Evolutionary conservation across 2,113 vertebrate genomes (phyloP), one percentile per base, ranked within the genome.

Genomic region (Otis tarda): DNA sequence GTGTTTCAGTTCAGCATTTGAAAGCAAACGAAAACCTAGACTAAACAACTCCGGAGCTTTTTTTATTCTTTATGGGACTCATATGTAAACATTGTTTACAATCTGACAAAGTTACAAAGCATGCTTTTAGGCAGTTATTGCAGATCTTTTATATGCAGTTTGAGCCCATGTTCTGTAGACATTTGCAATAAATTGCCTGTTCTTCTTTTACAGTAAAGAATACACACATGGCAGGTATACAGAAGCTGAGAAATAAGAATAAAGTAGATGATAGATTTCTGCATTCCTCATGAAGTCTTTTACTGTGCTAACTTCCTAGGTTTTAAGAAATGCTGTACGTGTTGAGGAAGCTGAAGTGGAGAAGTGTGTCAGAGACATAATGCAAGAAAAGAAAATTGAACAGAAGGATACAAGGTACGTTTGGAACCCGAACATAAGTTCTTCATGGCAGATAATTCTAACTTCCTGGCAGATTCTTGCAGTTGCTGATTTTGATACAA

Each of bases 361-460:
- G 81, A 97, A 95, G 63, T 98, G 95, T 91, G 98, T 99, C 82
- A 95, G 89, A 41, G 97, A 98, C 73, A 98, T 99, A 81, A 98
- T 99, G 97, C 98, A 97, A 92, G 98, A 98, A 90, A 99, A 99
- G 98, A 98, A 97, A 27, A 97, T 98, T 84, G 89, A 97, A 11
- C 97, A 99, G 95, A 98, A 98, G 95, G 98, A 99, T 96, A 95
- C 96, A 49, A 94, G 93, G 99, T 99, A 97, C 30, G 98, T 93
- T 73, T 82, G 70, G 59, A 91, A 81, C n/a, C 35, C 1, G 1
- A 73, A 65, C 23, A 10, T 22, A 47, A 31, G 33, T 56, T 70
- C 33, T 35, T 81, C 25, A 3, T 19, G 37, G 53, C 69, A 39
- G 41, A 37, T 41, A 52, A 24, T 68, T 59, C 61, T 83, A 35